phyloP scores from a whole-genome alignment of 2,797 vertebrate species.

The Artibeus lituratus region DNA sequence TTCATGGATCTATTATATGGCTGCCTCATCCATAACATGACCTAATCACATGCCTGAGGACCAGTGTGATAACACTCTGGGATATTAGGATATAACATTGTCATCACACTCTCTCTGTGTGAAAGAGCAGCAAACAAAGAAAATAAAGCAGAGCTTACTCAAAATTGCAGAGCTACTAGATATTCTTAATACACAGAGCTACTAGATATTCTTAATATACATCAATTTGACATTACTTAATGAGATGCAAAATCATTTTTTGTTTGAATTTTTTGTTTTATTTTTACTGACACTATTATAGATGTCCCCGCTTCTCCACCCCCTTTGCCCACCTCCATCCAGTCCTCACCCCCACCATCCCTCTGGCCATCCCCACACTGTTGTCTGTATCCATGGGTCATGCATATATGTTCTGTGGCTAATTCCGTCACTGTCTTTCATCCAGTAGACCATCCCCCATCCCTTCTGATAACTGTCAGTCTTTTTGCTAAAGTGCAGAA shows the following conservation, averaged over 20 bases:
- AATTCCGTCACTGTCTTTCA: not conserved
- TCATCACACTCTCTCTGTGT: not conserved
- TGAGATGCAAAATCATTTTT: not conserved
- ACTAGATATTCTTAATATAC: too few relatives aligned
- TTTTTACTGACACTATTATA: not conserved
- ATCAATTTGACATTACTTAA: not conserved
- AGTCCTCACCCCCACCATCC: too few relatives aligned
- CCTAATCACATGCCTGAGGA: not conserved
- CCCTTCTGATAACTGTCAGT: not conserved
- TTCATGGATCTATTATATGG: not conserved
- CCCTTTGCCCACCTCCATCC: not conserved
- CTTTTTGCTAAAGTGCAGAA: not conserved
- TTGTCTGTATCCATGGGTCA: not conserved
- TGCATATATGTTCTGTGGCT: not conserved
- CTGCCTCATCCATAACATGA: not conserved
- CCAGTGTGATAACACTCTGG: not conserved
- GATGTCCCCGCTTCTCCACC: not conserved
- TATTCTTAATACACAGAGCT: not conserved
- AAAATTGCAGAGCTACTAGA: not conserved
- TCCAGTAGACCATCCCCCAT: too few relatives aligned
- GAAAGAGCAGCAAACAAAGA: not conserved
- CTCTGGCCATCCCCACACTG: not conserved
- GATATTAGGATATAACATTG: not conserved
- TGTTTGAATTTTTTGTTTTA: not conserved
- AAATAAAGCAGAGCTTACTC: not conserved